Conservation (phyloP, 2,113 vertebrate genomes). For the Orcinus orca region DNA sequence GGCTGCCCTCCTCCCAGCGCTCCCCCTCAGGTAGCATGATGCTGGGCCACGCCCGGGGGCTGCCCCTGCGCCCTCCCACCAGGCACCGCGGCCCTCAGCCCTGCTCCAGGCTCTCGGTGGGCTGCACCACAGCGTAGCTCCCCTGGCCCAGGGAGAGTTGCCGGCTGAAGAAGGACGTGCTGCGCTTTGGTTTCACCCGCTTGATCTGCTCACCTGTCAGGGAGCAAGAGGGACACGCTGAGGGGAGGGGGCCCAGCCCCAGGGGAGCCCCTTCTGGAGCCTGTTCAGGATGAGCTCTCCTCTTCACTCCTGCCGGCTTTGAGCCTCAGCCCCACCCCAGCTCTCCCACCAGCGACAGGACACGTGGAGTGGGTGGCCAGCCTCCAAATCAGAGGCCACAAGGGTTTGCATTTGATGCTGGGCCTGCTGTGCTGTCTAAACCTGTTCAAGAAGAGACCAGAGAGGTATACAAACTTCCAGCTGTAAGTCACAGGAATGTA, state of each 20-base stretch:
- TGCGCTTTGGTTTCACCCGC: slow-evolving; percentile 91
- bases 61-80: neutral
- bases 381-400: neutral
- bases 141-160: slow-evolving; percentile 81
- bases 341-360: neutral
- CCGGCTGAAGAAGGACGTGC: slow-evolving; percentile 91
- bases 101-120: slow-evolving; percentile 87
- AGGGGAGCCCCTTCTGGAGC: neutral
- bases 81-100: slow-evolving; percentile 75
- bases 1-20: accelerated
- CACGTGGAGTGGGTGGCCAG: accelerated
- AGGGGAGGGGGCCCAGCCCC: neutral
- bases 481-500: neutral
- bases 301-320: neutral
- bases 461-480: neutral
- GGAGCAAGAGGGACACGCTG: neutral
- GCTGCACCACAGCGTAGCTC: slow-evolving; percentile 88
- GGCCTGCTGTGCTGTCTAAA: neutral
- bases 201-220: slow-evolving; percentile 90
- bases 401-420: accelerated
- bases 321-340: neutral
- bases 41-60: neutral
- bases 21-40: neutral
- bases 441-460: neutral
- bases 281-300: neutral